Conservation (phyloP, 2,888 invertebrate genomes). For the Andrena bucephala region DNA sequence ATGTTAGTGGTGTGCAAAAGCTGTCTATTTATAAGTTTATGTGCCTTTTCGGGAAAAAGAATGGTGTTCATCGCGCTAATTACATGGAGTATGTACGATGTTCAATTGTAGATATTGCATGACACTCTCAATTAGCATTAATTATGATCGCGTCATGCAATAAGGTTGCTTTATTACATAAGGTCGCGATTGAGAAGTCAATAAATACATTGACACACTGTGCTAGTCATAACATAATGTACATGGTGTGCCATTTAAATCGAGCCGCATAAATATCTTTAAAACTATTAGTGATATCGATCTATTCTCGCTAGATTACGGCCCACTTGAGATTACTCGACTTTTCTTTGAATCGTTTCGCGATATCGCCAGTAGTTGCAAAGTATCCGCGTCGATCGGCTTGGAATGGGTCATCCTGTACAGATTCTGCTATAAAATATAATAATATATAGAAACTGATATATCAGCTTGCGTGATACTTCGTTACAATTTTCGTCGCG, state of each 20-base stretch:
- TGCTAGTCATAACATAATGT: constrained; percentile 57
- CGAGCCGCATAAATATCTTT: too few species aligned
- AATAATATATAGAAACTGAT: constrained; percentile 26
- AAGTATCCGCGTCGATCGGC: too few species aligned
- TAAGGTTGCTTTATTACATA: constrained; percentile 25
- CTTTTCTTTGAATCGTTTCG: too few species aligned
- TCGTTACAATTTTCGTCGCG: constrained; percentile 25
- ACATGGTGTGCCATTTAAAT: constrained; percentile 37
- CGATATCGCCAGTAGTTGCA: too few species aligned
- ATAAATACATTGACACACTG: constrained; percentile 40
- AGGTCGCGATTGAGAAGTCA: constrained; percentile 27
- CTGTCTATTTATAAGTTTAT: constrained; percentile 59
- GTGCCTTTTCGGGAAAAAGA: constrained; percentile 70
- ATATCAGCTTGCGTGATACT: constrained; percentile 32
- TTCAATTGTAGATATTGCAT: constrained; percentile 46
- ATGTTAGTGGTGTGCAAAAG: constrained; percentile 40
- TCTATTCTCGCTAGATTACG: too few species aligned
- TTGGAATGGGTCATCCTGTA: too few species aligned
- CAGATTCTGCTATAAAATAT: constrained; percentile 3
- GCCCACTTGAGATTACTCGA: too few species aligned
- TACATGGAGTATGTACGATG: constrained; percentile 38
- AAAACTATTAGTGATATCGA: too few species aligned
- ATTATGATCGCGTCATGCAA: constrained; percentile 7
- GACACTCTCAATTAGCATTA: constrained; percentile 47
- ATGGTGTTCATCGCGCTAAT: constrained; percentile 68